Evolutionary conservation across 2,113 vertebrate species (phyloP).

Genomic region (Orthonyx spaldingii): DNA sequence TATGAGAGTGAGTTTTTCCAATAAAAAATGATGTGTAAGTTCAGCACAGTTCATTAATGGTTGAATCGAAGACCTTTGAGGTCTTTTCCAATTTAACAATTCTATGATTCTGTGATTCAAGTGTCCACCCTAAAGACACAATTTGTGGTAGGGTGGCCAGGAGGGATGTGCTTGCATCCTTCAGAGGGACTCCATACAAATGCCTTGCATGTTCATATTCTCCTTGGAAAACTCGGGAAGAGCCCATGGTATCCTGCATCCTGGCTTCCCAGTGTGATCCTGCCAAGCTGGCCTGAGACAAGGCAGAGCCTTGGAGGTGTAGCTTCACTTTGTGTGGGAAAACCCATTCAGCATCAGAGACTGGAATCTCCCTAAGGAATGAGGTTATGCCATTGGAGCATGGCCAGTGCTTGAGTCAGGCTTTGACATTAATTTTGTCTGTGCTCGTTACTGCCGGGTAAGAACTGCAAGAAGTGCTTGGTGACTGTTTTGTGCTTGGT

Average conservation of each 20-base stretch:
- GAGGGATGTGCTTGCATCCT: neutral
- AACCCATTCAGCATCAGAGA: neutral
- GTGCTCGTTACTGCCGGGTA: neutral
- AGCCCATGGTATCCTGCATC: neutral
- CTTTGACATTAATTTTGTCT: neutral
- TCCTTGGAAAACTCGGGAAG: neutral
- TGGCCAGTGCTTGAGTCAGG: neutral
- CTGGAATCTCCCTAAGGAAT: neutral
- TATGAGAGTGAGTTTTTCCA: neutral
- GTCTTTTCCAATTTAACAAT: neutral
- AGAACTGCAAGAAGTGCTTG: neutral
- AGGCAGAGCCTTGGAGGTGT: neutral
- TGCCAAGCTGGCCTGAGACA: neutral
- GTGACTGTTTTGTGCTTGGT: neutral
- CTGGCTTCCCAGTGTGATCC: neutral
- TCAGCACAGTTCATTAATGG: neutral
- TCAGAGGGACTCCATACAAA: neutral
- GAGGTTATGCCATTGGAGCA: neutral
- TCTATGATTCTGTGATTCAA: neutral
- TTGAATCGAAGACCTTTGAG: neutral
- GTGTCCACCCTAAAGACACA: neutral
- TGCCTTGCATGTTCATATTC: accelerated
- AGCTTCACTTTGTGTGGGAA: neutral
- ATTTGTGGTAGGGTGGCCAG: neutral
- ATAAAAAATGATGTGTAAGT: neutral